Evolutionary conservation across 2,888 invertebrate genomes (phyloP).

Genomic region (Phengaris arion): DNA sequence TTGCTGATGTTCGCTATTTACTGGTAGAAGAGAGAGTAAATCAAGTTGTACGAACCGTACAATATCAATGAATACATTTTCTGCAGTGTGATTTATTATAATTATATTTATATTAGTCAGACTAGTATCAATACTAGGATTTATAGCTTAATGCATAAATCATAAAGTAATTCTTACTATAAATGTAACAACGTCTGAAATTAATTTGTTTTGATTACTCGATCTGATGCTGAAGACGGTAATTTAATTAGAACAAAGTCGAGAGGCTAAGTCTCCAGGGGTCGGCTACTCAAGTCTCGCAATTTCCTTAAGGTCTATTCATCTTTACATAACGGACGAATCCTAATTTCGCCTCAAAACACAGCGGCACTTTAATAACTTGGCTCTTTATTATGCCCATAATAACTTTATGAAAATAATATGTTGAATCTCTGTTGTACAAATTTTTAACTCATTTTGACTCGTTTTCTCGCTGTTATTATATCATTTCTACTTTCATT

Average conservation of each 20-base stretch:
- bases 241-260: slow-evolving; percentile 27
- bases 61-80: too few relatives aligned
- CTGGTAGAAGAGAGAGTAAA: too few relatives aligned
- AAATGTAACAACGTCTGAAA: not conserved
- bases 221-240: not conserved
- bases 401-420: slow-evolving; percentile 12
- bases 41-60: too few relatives aligned
- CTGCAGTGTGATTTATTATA: too few relatives aligned
- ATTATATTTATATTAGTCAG: too few relatives aligned
- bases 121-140: not conserved
- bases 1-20: too few relatives aligned
- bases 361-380: slow-evolving; percentile 24
- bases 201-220: slow-evolving; percentile 14
- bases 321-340: slow-evolving; percentile 22
- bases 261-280: not conserved
- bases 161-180: not conserved
- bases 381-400: not conserved
- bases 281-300: slow-evolving; percentile 19
- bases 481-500: not conserved
- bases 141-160: not conserved
- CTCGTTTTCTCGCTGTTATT: not conserved
- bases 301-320: slow-evolving; percentile 22
- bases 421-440: not conserved
- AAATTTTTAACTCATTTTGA: not conserved
- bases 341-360: slow-evolving; percentile 18